These are phyloP conservation scores for Tupiocoris notatus DNA, from an alignment of 2,888 invertebrate species.

Conservation along the genomic window DNA sequence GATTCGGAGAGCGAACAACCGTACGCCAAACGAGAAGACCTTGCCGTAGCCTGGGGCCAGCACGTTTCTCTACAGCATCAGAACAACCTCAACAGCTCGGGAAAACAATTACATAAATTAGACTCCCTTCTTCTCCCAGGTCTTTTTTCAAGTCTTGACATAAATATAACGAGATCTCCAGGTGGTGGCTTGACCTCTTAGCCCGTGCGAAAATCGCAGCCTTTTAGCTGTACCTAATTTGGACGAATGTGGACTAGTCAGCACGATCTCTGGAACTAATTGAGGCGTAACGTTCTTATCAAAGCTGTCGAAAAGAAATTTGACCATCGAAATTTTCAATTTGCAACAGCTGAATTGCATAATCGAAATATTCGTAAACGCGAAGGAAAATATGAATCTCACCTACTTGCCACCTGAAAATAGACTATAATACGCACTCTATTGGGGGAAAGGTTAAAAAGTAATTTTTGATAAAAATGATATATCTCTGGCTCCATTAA, in stretches of 20 bases:
- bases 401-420: no score
- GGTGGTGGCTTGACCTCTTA: slow-evolving; percentile 2
- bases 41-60: slow-evolving; percentile 15
- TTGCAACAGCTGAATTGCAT: no score
- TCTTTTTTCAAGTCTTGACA: background rate
- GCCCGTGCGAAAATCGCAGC: background rate
- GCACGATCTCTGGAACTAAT: no score
- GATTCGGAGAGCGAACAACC: slow-evolving; percentile 5
- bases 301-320: no score
- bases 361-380: no score
- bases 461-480: no score
- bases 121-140: background rate
- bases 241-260: background rate
- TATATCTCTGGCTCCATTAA: no score
- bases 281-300: no score
- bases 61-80: slow-evolving; percentile 18
- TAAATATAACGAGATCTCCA: slow-evolving; percentile 10
- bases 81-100: background rate
- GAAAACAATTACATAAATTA: slow-evolving; percentile 33
- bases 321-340: no score
- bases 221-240: background rate
- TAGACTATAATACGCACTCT: no score
- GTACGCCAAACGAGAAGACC: slow-evolving; percentile 15
- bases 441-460: no score
- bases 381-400: no score